A percentile compares a stretch with the other conserved stretches of the same genome.
These are phyloP conservation scores for Mustela nigripes DNA, from an alignment of 2,113 vertebrate species.

Conservation along the genomic window DNA sequence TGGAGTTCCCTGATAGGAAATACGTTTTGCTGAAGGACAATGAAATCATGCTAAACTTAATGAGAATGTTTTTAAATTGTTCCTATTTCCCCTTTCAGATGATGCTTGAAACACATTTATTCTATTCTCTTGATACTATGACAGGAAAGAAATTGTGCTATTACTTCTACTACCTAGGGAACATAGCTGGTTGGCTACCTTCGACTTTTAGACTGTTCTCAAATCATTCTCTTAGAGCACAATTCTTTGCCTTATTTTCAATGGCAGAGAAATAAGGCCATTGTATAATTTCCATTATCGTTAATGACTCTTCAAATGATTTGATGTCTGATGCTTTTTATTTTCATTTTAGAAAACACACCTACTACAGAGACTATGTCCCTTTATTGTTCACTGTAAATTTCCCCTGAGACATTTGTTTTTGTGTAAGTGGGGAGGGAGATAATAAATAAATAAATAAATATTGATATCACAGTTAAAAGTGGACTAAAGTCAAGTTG, in stretches of 20 bases:
- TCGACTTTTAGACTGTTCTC: constrained; percentile 63
- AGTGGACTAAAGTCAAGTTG: constrained; percentile 80
- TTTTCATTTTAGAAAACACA: constrained; percentile 69
- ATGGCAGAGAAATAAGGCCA: constrained; percentile 40
- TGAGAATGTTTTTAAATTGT: constrained; percentile 71
- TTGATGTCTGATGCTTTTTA: constrained; percentile 45
- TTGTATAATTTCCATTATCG: constrained; percentile 22
- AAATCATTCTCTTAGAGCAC: constrained; percentile 26
- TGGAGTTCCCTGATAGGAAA: constrained; percentile 50
- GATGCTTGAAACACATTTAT: constrained; percentile 76
- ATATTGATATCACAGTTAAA: constrained; percentile 69
- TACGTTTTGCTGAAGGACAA: constrained; percentile 71
- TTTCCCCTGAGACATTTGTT: constrained; percentile 67
- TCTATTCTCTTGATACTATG: constrained; percentile 68
- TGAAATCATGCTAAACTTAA: constrained; percentile 70
- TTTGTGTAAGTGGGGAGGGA: constrained; percentile 58
- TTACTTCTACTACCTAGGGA: constrained; percentile 70
- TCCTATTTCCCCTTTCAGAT: constrained; percentile 73
- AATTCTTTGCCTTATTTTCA: constrained; percentile 50
- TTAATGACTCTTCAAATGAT: constrained; percentile 55
- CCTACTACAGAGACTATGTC: constrained; percentile 32
- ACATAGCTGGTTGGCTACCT: constrained; percentile 71
- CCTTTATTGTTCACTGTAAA: not conserved
- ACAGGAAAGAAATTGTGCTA: constrained; percentile 74
- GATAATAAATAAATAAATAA: constrained; percentile 53